phyloP scores from a whole-genome alignment of 2,797 vertebrate species.

The Amniataba percoides region DNA sequence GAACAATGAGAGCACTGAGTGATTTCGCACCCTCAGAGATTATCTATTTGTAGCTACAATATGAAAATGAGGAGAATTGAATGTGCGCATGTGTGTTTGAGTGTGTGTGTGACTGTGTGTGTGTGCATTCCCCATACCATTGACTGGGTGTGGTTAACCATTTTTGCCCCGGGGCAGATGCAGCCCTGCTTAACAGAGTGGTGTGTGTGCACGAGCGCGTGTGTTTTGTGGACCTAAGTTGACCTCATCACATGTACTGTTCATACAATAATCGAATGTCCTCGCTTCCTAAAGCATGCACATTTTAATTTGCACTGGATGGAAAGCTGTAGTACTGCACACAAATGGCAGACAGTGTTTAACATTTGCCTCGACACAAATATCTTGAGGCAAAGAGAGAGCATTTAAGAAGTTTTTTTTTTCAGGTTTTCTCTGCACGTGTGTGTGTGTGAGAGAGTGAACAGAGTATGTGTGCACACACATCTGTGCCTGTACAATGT shows the following conservation, averaged over 20 bases:
- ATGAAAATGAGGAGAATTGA: conserved; percentile 55
- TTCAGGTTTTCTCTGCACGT: neutral
- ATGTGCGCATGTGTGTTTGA: neutral
- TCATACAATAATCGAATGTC: conserved; percentile 14
- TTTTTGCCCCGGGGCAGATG: conserved; percentile 4
- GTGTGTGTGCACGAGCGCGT: neutral
- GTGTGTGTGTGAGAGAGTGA: neutral
- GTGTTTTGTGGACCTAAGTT: conserved; percentile 1
- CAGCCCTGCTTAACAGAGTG: neutral
- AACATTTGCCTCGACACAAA: conserved; percentile 27
- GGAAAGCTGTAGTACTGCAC: neutral
- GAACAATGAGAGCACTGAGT: conserved; percentile 43
- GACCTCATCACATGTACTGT: conserved; percentile 25
- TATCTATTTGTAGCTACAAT: conserved; percentile 67
- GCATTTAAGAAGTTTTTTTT: conserved; percentile 16
- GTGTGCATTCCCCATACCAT: conserved; percentile 12
- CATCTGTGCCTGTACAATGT: conserved; percentile 2
- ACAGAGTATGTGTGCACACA: neutral
- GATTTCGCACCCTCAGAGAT: conserved; percentile 58
- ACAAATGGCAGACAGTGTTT: conserved; percentile 22
- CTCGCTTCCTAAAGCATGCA: conserved; percentile 2
- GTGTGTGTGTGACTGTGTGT: neutral
- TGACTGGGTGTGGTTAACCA: conserved; percentile 47
- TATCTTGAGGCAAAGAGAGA: conserved; percentile 12
- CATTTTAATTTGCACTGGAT: conserved; percentile 1